Evolutionary conservation across 2,113 vertebrate species (phyloP).

Genomic region (Amazona vittata): DNA sequence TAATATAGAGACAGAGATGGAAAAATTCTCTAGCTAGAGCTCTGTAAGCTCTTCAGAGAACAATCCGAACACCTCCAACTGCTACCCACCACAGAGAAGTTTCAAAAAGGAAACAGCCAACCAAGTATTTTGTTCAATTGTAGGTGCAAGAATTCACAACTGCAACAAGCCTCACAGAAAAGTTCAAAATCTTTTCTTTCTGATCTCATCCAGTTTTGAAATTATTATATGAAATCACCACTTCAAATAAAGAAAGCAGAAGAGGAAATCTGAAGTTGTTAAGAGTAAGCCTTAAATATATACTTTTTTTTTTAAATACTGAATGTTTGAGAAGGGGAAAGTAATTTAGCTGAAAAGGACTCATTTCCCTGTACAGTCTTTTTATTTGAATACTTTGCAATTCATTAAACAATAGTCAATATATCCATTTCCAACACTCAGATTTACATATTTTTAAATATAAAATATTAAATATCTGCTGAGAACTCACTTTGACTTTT

Average conservation of each 20-base stretch:
- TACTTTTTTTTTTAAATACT: neutral
- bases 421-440: neutral
- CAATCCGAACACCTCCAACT: neutral
- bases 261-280: neutral
- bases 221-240: neutral
- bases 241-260: neutral
- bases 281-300: neutral
- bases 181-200: neutral
- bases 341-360: neutral
- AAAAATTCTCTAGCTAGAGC: neutral
- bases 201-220: neutral
- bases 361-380: neutral
- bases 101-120: neutral
- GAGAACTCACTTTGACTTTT: neutral
- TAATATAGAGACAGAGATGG: neutral
- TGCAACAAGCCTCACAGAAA: neutral
- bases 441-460: neutral
- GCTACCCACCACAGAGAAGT: neutral
- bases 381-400: neutral
- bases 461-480: neutral
- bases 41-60: neutral
- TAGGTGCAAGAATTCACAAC: neutral
- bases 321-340: neutral
- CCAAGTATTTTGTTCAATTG: neutral
- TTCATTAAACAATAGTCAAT: neutral